Base-by-base conservation (phyloP, 2,888 invertebrate species). In the Augiades crinisus region DNA sequence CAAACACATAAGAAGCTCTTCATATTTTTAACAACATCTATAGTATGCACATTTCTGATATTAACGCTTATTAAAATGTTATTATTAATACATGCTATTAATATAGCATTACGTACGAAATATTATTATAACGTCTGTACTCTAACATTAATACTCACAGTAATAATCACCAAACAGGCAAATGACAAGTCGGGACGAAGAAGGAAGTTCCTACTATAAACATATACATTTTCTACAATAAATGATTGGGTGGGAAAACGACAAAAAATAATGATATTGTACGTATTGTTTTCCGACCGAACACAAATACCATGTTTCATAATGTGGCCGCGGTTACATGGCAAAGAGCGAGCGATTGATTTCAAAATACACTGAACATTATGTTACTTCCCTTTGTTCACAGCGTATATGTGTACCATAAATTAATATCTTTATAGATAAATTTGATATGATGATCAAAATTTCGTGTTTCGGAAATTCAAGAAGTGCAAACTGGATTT, bases 81-180 rank as follows among this genome's bases (percentile, higher is more conserved):
- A 24, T n/a, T n/a, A n/a, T n/a, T 2, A 3, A 24, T 10, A 10
- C 10, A 27, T 10, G n/a, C 3, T 10, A 27, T 3, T 1, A 10
- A 4, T 10, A 10, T 30, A 30, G 10, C n/a, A n/a, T n/a, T n/a
- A n/a, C n/a, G n/a, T n/a, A n/a, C n/a, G n/a, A n/a, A n/a, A n/a
- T n/a, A n/a, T n/a, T n/a, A n/a, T n/a, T n/a, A n/a, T n/a, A n/a
- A 12, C 2, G 30, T 30, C n/a, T 10, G 22, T 30, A 43, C n/a
- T 31, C 37, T 30, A 24, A 31, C n/a, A 33, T 17, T 22, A n/a
- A 38, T 41, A 37, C 19, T 36, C 22, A 22, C 36, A 36, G 21
- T 14, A 40, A 10, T 36, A 40, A 33, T 41, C 54, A 55, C 55
- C 47, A 54, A 47, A 54, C 51, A 24, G 51, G 16, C 47, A 10